Evolutionary conservation across 2,797 vertebrate genomes (phyloP).

Genomic region (Kryptopterus vitreolus): DNA sequence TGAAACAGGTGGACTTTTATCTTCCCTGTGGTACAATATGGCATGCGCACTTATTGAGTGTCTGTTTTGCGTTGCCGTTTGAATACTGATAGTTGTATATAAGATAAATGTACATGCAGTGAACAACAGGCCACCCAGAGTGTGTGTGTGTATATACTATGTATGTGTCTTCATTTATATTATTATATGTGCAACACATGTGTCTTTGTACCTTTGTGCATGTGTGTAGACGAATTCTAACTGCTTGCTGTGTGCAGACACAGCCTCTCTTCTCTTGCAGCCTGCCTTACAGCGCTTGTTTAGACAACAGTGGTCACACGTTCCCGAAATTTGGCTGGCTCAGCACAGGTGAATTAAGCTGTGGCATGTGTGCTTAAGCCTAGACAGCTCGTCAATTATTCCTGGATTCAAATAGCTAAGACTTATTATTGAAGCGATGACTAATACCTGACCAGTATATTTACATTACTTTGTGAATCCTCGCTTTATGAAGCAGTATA

Average conservation of each 20-base stretch:
- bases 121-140: constrained; percentile 76
- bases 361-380: constrained; percentile 76
- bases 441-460: background rate
- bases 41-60: constrained; percentile 7
- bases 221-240: constrained; percentile 57
- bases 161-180: constrained; percentile 71
- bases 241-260: constrained; percentile 78
- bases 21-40: background rate
- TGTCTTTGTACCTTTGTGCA: constrained; percentile 24
- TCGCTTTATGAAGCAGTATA: background rate
- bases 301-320: constrained; percentile 82
- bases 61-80: constrained; percentile 33
- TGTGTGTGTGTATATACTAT: constrained; percentile 64
- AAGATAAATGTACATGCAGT: constrained; percentile 61
- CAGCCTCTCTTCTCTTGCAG: constrained; percentile 67
- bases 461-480: background rate
- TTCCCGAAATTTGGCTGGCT: constrained; percentile 76
- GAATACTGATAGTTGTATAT: constrained; percentile 51
- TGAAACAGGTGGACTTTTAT: constrained; percentile 24
- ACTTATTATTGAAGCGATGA: constrained; percentile 59
- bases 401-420: constrained; percentile 73
- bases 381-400: constrained; percentile 73
- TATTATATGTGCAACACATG: constrained; percentile 63
- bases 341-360: constrained; percentile 76
- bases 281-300: constrained; percentile 74